Base-by-base conservation (phyloP, 2,888 invertebrate genomes). In the Melieria picta region DNA sequence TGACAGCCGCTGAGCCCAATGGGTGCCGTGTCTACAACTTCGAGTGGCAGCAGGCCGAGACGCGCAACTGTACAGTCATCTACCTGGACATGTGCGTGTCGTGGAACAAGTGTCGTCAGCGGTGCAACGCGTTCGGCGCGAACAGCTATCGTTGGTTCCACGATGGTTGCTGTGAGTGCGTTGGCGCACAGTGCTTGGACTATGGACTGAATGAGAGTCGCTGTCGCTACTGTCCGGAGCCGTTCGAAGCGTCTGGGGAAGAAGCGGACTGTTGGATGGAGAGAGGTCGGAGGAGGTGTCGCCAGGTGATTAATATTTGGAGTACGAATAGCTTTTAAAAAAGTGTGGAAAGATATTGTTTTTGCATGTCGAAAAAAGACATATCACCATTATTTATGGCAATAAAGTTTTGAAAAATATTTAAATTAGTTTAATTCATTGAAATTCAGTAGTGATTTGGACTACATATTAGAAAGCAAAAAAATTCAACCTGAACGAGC, bases 161-260 rank as follows among this genome's bases (percentile, higher is more conserved):
- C 86, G 94, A 96, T 83, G 96, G 96, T 3, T 97, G 97, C 84
- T 97, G 97, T 85, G 94, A 97, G 86, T 97, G 97, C 84, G 91
- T 97, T 65, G 96, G 96, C 1, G 91, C 92, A 75, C 93, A 92
- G 62, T 97, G 97, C 83, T 90, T 95, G 75, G 94, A 94, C 84
- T 96, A 95, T 85, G 97, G 97, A 2, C 92, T 95, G 75, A 94
- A 94, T 80, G 94, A 95, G 82, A 94, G 94, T 88, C 91, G 93
- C 77, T 92, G 92, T 79, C 84, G 90, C 46, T 89, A 89, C 68
- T 92, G 92, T 79, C 91, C 91, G 0, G 89, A 89, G 63, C 89
- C 89, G 42, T 91, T 91, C 75, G 91, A 92, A 72, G 90, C 90
- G 65, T 85, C 90, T 9, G 81, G 85, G 9, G 84, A 85, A 45